Conservation (phyloP, 30 jellyfish, hydroid and myxozoan species). For the Turritopsis dohrnii region DNA sequence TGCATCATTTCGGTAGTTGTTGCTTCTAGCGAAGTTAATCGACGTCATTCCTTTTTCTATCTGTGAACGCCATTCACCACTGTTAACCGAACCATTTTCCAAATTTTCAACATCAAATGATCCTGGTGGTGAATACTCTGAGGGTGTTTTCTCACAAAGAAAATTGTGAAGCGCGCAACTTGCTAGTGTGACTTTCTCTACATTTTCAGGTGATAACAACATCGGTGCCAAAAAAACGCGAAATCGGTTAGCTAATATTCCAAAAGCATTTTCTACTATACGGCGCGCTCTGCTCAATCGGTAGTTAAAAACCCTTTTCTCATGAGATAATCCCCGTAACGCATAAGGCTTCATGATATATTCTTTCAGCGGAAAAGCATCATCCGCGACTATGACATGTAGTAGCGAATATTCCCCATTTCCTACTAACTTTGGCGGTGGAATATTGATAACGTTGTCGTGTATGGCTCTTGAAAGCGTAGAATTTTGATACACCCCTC, state of each 20-base stretch:
- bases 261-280: too few species aligned
- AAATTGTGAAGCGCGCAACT: neutral
- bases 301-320: too few species aligned
- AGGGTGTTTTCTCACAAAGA: neutral
- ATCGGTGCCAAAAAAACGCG: slow-evolving; percentile 29
- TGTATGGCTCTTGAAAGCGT: too few species aligned
- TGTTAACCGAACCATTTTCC: slow-evolving; percentile 18
- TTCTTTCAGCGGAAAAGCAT: too few species aligned
- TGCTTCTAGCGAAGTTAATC: slow-evolving; percentile 24
- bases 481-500: too few species aligned
- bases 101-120: slow-evolving; percentile 1
- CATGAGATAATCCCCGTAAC: too few species aligned
- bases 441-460: too few species aligned
- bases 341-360: too few species aligned
- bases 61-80: slow-evolving; percentile 36
- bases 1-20: slow-evolving; percentile 15
- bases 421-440: too few species aligned
- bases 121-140: neutral
- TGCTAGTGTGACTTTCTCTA: neutral
- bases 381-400: too few species aligned
- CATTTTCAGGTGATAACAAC: slow-evolving; percentile 18
- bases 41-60: slow-evolving; percentile 13
- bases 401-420: too few species aligned
- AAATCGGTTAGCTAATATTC: slow-evolving; percentile 41
- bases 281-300: too few species aligned